These are phyloP conservation scores for Atrina japonica DNA, from an alignment of 2,888 invertebrate genomes.

Conservation along the genomic window DNA sequence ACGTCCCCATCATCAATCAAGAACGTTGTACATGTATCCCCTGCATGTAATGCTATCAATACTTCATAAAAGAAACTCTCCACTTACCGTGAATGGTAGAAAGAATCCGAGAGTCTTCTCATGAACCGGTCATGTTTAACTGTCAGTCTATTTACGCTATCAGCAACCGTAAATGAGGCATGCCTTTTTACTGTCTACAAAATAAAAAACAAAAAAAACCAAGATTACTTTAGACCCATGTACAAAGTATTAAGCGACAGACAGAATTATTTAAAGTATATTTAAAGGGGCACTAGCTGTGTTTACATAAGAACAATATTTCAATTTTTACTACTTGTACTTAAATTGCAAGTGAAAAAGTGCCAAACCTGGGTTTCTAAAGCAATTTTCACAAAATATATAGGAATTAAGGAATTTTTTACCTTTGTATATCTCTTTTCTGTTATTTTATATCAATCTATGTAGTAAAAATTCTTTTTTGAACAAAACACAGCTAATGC, in stretches of 20 bases:
- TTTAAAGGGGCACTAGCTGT: not conserved
- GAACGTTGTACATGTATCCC: no score
- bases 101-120: constrained; percentile 59
- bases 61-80: not conserved
- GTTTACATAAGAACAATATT: constrained; percentile 1
- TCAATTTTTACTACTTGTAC: no score
- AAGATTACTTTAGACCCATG: no score
- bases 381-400: no score
- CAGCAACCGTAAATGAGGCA: constrained; percentile 58
- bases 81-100: constrained; percentile 54
- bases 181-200: constrained; percentile 67
- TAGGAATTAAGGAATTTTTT: no score
- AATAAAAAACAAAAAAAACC: constrained; percentile 8
- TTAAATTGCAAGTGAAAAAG: not conserved
- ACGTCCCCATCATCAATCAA: no score
- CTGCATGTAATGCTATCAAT: not conserved
- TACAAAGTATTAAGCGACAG: no score
- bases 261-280: not conserved
- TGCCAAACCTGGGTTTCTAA: not conserved
- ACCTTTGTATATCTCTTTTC: no score
- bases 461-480: no score
- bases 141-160: constrained; percentile 49
- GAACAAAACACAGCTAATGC: no score
- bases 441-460: no score
- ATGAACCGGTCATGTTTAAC: constrained; percentile 61